A percentile compares a stretch with the other conserved stretches of the same genome.
These are phyloP conservation scores for Caenorhabditis latens DNA, from an alignment of 1,140 invertebrate genomes.

Conservation along the genomic window DNA sequence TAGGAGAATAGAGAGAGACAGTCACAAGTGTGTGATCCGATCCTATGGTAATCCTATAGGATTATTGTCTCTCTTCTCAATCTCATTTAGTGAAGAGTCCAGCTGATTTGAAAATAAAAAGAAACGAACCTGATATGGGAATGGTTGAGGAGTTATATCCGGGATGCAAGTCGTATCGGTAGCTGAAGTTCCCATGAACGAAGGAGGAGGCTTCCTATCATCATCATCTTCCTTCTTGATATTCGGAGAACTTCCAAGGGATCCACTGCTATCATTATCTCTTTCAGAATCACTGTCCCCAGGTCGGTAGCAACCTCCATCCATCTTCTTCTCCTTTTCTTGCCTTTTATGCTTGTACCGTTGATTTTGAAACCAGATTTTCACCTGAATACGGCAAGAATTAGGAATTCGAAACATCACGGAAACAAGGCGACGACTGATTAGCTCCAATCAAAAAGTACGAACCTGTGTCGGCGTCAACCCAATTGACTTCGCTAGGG, in stretches of 20 bases:
- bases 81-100: neutral
- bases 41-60: slow-evolving; percentile 45
- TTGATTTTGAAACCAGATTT: slow-evolving; percentile 66
- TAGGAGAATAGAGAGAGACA: slow-evolving; percentile 11
- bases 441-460: slow-evolving; percentile 35
- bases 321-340: slow-evolving; percentile 61
- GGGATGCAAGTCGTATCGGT: neutral
- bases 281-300: slow-evolving; percentile 29
- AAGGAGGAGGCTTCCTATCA: neutral
- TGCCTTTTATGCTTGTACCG: slow-evolving; percentile 61
- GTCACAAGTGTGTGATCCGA: slow-evolving; percentile 46
- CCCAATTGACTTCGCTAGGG: slow-evolving; percentile 46
- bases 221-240: slow-evolving; percentile 35
- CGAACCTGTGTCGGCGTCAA: slow-evolving; percentile 60
- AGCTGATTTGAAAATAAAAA: neutral
- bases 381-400: slow-evolving; percentile 59
- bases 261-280: slow-evolving; percentile 50
- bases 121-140: slow-evolving; percentile 32
- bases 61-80: neutral
- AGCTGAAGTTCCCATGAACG: neutral
- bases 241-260: neutral
- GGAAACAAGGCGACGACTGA: neutral
- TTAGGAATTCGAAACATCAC: neutral
- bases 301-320: slow-evolving; percentile 14
- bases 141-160: neutral